phyloP scores from a whole-genome alignment of 2,797 vertebrate species.

The Capromys pilorides region DNA sequence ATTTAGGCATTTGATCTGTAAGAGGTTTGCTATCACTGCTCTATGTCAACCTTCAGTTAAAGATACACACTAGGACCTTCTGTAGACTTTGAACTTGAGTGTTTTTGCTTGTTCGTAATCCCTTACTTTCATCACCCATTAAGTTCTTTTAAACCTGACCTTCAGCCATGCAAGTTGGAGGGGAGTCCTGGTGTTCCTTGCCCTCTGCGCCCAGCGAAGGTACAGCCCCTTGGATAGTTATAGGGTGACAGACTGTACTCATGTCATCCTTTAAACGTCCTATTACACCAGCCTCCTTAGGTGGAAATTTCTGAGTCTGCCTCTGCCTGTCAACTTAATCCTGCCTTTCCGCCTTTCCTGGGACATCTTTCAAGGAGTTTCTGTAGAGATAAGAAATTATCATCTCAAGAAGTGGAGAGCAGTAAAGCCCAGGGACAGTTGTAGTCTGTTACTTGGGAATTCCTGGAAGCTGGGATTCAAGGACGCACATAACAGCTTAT shows the following conservation, averaged over 20 bases:
- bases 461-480: too few species aligned
- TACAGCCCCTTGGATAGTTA: not conserved
- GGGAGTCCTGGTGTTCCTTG: not conserved
- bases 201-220: not conserved
- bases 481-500: too few species aligned
- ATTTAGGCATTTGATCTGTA: not conserved
- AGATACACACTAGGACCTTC: not conserved
- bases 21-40: not conserved
- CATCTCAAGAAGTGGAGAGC: too few species aligned
- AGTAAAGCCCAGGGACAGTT: too few species aligned
- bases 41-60: not conserved
- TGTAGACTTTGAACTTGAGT: constrained; percentile 56
- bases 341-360: not conserved
- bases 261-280: not conserved
- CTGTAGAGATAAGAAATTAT: too few species aligned
- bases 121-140: not conserved
- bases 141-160: not conserved
- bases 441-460: too few species aligned
- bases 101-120: not conserved
- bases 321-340: not conserved
- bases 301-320: not conserved
- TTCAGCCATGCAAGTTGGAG: not conserved
- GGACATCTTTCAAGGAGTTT: not conserved
- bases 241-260: not conserved
- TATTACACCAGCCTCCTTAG: not conserved